Evolutionary conservation across 2,113 vertebrate species (phyloP).

Genomic region (Poeciliopsis prolifica): DNA sequence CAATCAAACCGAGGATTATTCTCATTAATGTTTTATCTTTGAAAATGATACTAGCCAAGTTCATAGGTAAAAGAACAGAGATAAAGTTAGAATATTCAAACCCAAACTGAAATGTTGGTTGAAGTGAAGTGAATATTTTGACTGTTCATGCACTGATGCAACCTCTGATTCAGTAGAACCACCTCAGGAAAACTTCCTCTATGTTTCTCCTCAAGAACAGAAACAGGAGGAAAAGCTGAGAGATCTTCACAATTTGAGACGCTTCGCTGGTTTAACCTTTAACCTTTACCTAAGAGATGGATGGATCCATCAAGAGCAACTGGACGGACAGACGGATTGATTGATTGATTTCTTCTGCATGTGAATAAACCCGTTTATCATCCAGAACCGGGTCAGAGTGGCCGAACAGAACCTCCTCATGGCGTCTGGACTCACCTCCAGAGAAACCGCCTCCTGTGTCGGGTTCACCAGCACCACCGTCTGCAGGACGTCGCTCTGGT

Average conservation of each 20-base stretch:
- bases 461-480: conserved; percentile 92
- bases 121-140: not conserved
- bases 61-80: not conserved
- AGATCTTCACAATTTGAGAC: no score
- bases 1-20: not conserved
- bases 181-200: no score
- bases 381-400: not conserved
- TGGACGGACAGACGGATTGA: no score
- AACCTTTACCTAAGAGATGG: not conserved
- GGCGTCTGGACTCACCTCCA: conserved; percentile 81
- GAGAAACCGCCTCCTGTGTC: conserved; percentile 81
- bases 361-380: no score
- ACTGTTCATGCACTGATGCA: not conserved
- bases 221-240: no score
- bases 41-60: not conserved
- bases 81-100: not conserved
- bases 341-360: no score
- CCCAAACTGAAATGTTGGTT: no score
- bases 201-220: no score
- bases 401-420: not conserved
- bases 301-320: not conserved
- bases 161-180: no score
- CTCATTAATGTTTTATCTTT: not conserved
- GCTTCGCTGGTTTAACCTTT: no score
- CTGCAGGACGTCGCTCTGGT: conserved; percentile 88